Conservation (phyloP, 1,140 invertebrate species). For the Euwallacea similis region DNA sequence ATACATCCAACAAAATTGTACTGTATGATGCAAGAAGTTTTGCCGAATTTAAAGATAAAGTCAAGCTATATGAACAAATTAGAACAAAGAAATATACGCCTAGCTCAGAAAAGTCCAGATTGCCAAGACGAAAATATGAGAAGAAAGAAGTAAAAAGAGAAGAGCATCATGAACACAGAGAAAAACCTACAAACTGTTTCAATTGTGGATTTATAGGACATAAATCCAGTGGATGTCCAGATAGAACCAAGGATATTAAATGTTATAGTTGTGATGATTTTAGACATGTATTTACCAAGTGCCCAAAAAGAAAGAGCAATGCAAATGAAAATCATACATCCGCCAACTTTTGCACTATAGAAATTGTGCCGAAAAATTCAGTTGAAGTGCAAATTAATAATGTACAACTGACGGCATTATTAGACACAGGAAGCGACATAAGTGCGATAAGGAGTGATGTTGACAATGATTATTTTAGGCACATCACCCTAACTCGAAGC, state of each 20-base stretch:
- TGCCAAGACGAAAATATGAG: neutral
- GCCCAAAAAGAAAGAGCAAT: conserved; percentile 2
- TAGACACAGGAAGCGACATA: too few relatives aligned
- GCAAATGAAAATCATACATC: neutral
- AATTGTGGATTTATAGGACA: conserved; percentile 27
- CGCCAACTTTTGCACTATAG: neutral
- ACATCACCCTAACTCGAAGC: conserved; percentile 8
- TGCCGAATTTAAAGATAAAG: conserved; percentile 34
- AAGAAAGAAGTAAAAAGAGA: conserved; percentile 8
- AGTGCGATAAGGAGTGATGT: conserved; percentile 19
- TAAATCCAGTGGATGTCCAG: conserved; percentile 19
- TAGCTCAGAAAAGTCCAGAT: neutral
- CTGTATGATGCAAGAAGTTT: conserved; percentile 35
- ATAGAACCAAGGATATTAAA: too few relatives aligned
- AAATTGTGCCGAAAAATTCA: conserved; percentile 3
- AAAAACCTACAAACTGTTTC: conserved; percentile 18
- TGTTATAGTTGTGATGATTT: too few relatives aligned
- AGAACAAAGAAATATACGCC: neutral
- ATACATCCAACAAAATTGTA: conserved; percentile 27
- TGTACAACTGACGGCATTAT: too few relatives aligned
- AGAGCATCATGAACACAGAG: neutral
- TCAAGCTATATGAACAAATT: conserved; percentile 28
- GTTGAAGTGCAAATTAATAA: too few relatives aligned
- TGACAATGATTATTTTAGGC: conserved; percentile 3
- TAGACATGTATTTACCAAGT: conserved; percentile 3